Conservation (phyloP, 2,888 invertebrate species). For the Parnassius mnemosyne region DNA sequence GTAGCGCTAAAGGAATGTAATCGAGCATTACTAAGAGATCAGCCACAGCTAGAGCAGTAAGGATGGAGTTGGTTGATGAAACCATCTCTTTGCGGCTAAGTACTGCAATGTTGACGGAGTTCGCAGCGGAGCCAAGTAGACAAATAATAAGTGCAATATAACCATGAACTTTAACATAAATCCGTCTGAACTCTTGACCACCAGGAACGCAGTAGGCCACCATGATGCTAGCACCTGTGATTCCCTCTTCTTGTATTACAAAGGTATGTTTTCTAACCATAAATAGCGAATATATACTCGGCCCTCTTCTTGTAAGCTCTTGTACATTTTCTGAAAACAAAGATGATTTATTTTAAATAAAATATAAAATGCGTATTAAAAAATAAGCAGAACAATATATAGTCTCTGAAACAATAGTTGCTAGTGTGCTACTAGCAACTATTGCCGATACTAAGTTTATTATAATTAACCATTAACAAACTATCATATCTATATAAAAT, state of each 20-base stretch:
- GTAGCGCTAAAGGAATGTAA: constrained; percentile 93
- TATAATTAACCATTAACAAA: no score
- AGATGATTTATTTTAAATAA: no score
- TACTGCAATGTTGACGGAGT: constrained; percentile 93
- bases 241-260: background rate
- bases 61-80: constrained; percentile 94
- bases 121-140: constrained; percentile 92
- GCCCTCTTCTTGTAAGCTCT: background rate
- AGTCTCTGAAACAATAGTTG: no score
- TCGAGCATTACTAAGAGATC: constrained; percentile 96
- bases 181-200: constrained; percentile 79
- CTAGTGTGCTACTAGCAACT: no score
- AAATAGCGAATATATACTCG: background rate
- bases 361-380: background rate
- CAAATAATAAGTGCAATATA: constrained; percentile 93
- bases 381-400: background rate
- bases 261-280: background rate
- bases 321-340: constrained; percentile 17
- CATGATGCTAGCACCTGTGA: constrained; percentile 25
- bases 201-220: constrained; percentile 77
- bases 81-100: constrained; percentile 94
- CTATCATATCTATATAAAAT: no score
- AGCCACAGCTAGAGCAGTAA: constrained; percentile 95
- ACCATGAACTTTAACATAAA: constrained; percentile 89
- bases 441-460: no score